Evolutionary conservation across 1,140 invertebrate genomes (phyloP).

Genomic region (Luehdorfia chinensis): DNA sequence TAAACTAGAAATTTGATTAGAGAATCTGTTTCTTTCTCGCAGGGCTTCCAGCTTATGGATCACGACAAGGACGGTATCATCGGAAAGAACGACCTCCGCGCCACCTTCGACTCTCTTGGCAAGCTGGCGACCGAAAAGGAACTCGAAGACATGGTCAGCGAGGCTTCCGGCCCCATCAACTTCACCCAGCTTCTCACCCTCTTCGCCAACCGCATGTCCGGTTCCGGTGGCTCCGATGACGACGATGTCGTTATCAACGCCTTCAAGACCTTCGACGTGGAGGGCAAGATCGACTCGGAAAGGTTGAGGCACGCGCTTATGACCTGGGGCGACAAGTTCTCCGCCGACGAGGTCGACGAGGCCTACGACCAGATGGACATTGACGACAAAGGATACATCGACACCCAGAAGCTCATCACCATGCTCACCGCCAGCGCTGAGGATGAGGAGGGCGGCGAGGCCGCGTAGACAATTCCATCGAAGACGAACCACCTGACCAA

Average conservation of each 20-base stretch:
- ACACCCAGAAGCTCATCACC: constrained; percentile 91
- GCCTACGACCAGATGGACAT: constrained; percentile 97
- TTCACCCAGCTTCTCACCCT: constrained; percentile 96
- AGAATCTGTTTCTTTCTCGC: constrained; percentile 42
- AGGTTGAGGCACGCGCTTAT: constrained; percentile 95
- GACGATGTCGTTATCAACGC: constrained; percentile 96
- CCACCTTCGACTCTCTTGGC: constrained; percentile 96
- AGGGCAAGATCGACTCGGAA: constrained; percentile 92
- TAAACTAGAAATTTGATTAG: too few species aligned
- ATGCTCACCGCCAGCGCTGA: constrained; percentile 91
- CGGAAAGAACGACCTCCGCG: constrained; percentile 95
- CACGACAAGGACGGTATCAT: constrained; percentile 99
- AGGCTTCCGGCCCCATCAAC: constrained; percentile 95
- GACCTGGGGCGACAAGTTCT: constrained; percentile 98
- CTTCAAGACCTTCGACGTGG: constrained; percentile 96
- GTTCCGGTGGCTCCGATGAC: constrained; percentile 89
- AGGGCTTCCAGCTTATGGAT: constrained; percentile 99
- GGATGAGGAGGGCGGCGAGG: constrained; percentile 83
- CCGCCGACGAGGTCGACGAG: constrained; percentile 93
- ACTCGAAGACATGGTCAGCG: constrained; percentile 92
- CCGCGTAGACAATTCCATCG: constrained; percentile 65
- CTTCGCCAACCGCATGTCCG: constrained; percentile 92
- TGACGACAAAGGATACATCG: constrained; percentile 94
- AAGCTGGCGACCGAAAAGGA: constrained; percentile 93
- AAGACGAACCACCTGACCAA: constrained; percentile 4